Evolutionary conservation across 2,888 invertebrate species (phyloP), one percentile per base, ranked within the genome.

Genomic region (Yponomeuta cagnagella): DNA sequence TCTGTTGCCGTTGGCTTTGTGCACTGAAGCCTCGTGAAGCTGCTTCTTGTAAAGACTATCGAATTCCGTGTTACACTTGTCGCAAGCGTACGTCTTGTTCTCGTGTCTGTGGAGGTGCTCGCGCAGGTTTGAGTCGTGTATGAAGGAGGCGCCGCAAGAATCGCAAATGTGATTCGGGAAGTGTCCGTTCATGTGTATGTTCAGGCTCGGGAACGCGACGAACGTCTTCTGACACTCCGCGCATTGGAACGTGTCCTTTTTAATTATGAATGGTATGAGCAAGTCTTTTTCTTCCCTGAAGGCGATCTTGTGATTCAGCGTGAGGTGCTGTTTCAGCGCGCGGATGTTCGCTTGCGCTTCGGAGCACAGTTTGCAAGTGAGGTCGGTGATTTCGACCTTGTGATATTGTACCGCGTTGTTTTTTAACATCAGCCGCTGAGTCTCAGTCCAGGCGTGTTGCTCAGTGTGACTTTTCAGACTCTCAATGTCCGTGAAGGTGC

Each of bases 101-200:
- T 12, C 52, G 12, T 77, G 65, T 90, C 90, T 0, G 81, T 80
- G 8, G 90, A 76, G 0, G 80, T 84, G 72, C 82, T 87, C 65
- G 90, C 90, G 1, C 89, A 74, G 75, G 87, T 91, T 23, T 89
- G 73, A 73, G 89, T 87, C 76, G 77, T 85, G 90, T 0, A 90
- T 84, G 72, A 90, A 92, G 0, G 86, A 88, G 0, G 86, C 82
- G 0, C 91, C 91, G 65, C 91, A 92, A 0, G 88, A 79, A 72
- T 90, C 84, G 37, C 91, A 92, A 0, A 90, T 84, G 72, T 89
- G 86, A 15, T 88, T 90, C 70, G 87, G 86, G 72, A 75, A 91
- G 79, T 92, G 90, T 67, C 77, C 86, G 63, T 91, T 90, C 79
- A 90, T 84, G 71, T 91, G 91, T 1, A 91, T 86, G 63, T 90